Evolutionary conservation across 2,113 vertebrate genomes (phyloP), one percentile per base, ranked within the genome.

Genomic region (Oxygymnocypris stewartii): DNA sequence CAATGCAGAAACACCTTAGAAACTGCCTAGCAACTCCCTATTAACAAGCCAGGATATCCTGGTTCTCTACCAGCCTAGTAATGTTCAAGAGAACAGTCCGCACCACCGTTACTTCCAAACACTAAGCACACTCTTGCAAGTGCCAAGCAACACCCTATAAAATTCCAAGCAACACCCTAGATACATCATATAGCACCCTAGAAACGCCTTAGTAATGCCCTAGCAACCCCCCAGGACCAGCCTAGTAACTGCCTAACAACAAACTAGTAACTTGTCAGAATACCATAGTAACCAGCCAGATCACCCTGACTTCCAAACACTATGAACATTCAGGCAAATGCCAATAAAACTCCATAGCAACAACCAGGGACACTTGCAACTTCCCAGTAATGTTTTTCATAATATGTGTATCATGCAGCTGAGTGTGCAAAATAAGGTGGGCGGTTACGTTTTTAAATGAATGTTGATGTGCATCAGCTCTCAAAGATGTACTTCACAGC

Each of bases 341-440:
- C 1, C 4, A 73, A 40, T 0, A n/a, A 18, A 73, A 73, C 35
- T 40, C 9, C 10, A 35, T 40, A 73, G 9, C 35, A 40, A 40
- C 35, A 16, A 40, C 18, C 9, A 23, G 3, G 7, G 9, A 40
- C 35, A 18, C 0, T 40, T 40, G 69, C 16, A 40, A 73, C 69
- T 59, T 2, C 20, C 57, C 7, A 59, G 20, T 20, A 59, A 57
- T 25, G 11, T 42, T 61, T 80, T 54, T 57, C 28, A 11, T 23
- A 40, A 23, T 51, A 8, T 16, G 13, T 47, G 61, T 42, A 10
- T 82, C n/a, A 47, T 31, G 37, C 40, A 82, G 79, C 59, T 31
- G 40, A 67, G 79, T 10, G 13, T 82, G 79, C 79, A 67, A 28
- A 67, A 82, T 31, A 82, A 82, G 25, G n/a, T 67, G 14, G 40